A percentile compares a stretch with the other conserved stretches of the same genome.
Evolutionary conservation across 2,113 vertebrate genomes (phyloP).

Genomic region (Chascanopsetta lugubris): DNA sequence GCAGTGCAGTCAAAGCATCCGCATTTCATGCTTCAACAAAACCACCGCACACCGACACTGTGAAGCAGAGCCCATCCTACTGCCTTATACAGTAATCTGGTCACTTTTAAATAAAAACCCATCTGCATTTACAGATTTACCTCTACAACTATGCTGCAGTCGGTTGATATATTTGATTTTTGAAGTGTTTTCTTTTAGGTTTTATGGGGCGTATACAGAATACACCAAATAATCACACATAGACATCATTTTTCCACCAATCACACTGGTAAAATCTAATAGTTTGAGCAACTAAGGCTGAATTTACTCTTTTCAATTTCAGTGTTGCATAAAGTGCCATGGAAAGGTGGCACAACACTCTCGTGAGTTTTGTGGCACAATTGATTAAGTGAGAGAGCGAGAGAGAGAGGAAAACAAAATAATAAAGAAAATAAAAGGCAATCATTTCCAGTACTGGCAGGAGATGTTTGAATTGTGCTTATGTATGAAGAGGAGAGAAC

Average conservation of each 20-base stretch:
- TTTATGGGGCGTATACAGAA: constrained; percentile 15
- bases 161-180: constrained; percentile 13
- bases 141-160: constrained; percentile 24
- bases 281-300: constrained; percentile 59
- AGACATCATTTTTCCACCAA: constrained; percentile 24
- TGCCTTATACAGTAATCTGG: background rate
- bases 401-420: background rate
- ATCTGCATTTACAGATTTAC: constrained; percentile 31
- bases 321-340: constrained; percentile 75
- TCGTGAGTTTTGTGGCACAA: constrained; percentile 83
- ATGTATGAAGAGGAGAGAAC: constrained; percentile 72
- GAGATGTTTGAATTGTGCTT: constrained; percentile 77
- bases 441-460: constrained; percentile 81
- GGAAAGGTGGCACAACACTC: constrained; percentile 78
- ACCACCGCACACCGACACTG: constrained; percentile 23
- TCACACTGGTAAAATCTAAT: constrained; percentile 28
- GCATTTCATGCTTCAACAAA: constrained; percentile 34
- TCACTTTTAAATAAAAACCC: constrained; percentile 12
- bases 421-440: constrained; percentile 81
- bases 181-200: background rate
- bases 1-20: constrained; percentile 17
- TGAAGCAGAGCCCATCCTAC: constrained; percentile 7
- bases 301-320: constrained; percentile 61
- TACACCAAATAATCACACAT: constrained; percentile 34
- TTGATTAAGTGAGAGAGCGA: constrained; percentile 51